These are phyloP conservation scores for Trematomus loennbergii DNA, from an alignment of 2,113 vertebrate genomes.

Conservation along the genomic window DNA sequence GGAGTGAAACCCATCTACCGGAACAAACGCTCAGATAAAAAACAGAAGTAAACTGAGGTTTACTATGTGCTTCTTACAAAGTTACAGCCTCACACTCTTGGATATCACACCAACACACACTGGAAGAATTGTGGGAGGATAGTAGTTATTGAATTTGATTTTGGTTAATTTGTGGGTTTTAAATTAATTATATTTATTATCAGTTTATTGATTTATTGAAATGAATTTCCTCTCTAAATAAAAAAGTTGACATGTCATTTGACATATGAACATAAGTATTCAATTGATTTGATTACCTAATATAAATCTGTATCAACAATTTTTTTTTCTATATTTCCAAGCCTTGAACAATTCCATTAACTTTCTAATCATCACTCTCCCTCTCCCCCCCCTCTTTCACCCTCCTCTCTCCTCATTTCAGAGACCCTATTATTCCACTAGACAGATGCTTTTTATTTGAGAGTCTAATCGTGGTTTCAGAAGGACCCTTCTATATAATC, in stretches of 20 bases:
- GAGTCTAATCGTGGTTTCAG: constrained; percentile 27
- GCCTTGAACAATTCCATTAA: not conserved
- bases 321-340: not conserved
- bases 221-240: no score
- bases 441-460: constrained; percentile 35
- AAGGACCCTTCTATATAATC: constrained; percentile 42
- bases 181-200: no score
- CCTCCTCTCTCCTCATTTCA: constrained; percentile 11
- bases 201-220: no score
- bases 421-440: constrained; percentile 9
- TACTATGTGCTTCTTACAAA: not conserved
- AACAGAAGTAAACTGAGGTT: constrained; percentile 8
- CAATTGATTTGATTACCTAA: not conserved
- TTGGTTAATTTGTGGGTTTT: no score
- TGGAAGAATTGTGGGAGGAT: no score
- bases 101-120: no score
- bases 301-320: not conserved
- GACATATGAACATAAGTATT: not conserved
- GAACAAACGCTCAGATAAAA: not conserved
- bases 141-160: no score
- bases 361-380: no score
- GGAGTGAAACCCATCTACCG: not conserved
- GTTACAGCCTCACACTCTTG: not conserved
- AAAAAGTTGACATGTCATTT: no score
- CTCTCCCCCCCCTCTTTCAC: not conserved